Conservation (phyloP, 1,140 invertebrate species). For the Aplysia californica region DNA sequence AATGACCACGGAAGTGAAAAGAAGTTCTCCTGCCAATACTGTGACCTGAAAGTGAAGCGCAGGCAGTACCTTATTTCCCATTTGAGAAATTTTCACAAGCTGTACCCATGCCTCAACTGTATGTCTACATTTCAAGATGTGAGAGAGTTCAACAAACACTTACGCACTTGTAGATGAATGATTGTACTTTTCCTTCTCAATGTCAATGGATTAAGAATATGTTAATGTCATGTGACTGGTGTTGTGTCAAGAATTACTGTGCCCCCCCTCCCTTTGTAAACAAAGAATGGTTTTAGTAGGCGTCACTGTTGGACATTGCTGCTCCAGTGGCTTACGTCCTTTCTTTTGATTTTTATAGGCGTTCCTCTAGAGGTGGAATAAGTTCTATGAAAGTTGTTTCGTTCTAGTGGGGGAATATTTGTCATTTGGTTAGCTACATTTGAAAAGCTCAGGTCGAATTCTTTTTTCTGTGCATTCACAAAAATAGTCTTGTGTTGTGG, state of each 20-base stretch:
- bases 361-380: background rate
- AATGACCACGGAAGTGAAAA: background rate
- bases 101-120: background rate
- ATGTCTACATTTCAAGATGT: background rate
- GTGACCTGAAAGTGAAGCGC: background rate
- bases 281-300: too few species aligned
- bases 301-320: too few species aligned
- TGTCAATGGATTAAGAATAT: background rate
- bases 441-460: too few species aligned
- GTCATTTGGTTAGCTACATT: too few species aligned
- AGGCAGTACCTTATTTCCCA: background rate
- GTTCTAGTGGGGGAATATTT: too few species aligned
- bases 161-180: background rate
- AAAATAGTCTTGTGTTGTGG: too few species aligned
- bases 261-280: too few species aligned
- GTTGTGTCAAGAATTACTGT: too few species aligned
- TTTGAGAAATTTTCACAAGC: background rate
- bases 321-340: too few species aligned
- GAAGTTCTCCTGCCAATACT: background rate
- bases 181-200: background rate
- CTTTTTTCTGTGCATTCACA: too few species aligned
- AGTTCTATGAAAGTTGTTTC: background rate
- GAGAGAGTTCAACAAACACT: too few species aligned
- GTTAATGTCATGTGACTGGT: background rate
- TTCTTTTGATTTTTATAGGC: background rate